Base-by-base conservation (phyloP, 2,888 invertebrate species). In the Muscina levida region DNA sequence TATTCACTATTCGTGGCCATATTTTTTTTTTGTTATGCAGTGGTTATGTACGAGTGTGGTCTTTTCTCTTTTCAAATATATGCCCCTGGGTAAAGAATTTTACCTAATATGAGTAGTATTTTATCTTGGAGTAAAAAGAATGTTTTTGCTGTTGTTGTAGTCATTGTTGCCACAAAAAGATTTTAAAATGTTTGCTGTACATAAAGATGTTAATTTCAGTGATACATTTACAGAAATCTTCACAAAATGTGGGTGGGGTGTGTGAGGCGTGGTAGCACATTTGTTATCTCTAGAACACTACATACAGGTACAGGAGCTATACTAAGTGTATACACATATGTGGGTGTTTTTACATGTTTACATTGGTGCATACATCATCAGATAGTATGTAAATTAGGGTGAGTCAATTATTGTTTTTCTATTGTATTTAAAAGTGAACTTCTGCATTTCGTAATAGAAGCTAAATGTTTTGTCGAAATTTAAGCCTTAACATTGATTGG, bases 121-220 rank as follows among this genome's bases (percentile, higher is more conserved):
- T 59, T 57, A 57, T 57, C 57, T 57, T 15, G 8, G 31, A 56
- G 24, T 10, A 17, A 8, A 15, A 5, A 31, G 31, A n/a, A 4
- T 56, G 53, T 53, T 11, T 48, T 37, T 59, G 37, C 0, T 37
- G 31, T 31, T 59, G 37, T 39, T 59, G 19, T 15, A 11, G 59
- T 59, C 39, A 3, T 37, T 59, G 17, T 19, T 31, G 1, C 59
- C 59, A 59, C 59, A 57, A 57, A 57, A 57, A 57, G 57, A 57
- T 59, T 59, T 59, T 59, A 39, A 17, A 59, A 31, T 59, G 17
- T 51, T 39, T 37, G 4, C 37, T 59, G 8, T 19, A 31, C 19
- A 59, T 59, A 19, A 19, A 59, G 59, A 59, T 39, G 59, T 59
- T 59, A 59, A 59, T 59, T 59, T 59, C 39, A 39, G 59, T 59